phyloP scores from a whole-genome alignment of 2,888 invertebrate genomes.

The Ectemnius lituratus region DNA sequence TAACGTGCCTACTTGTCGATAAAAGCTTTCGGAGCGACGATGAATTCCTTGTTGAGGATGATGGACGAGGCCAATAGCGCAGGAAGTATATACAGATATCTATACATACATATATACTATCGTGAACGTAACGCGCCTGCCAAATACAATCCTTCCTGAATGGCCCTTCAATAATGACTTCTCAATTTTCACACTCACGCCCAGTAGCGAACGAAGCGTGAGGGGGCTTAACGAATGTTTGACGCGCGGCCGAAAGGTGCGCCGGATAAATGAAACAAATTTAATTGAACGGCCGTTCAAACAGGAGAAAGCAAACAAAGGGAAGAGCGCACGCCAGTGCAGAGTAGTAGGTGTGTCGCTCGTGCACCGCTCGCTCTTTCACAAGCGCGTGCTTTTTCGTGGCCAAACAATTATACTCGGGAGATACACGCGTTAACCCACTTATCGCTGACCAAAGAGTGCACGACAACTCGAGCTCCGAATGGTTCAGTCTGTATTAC shows the following conservation, averaged over 20 bases:
- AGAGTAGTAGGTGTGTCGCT: conserved; percentile 2
- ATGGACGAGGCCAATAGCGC: conserved; percentile 43
- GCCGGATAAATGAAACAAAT: conserved; percentile 24
- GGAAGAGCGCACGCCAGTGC: conserved; percentile 22
- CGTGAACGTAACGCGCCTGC: not conserved
- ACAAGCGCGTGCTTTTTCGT: conserved; percentile 38
- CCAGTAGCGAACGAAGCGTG: conserved; percentile 18
- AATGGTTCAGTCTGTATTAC: not conserved
- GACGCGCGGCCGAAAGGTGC: conserved; percentile 1
- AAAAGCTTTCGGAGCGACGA: conserved; percentile 46
- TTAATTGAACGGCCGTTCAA: conserved; percentile 41
- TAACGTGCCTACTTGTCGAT: conserved; percentile 31
- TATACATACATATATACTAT: not conserved
- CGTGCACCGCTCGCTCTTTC: conserved; percentile 26
- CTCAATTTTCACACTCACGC: conserved; percentile 30
- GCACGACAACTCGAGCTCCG: not conserved
- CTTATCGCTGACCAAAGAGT: conserved; percentile 38
- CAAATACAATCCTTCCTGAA: no score
- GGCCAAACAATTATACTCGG: conserved; percentile 42
- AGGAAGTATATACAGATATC: conserved; percentile 24
- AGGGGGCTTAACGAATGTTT: conserved; percentile 40
- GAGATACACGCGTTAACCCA: conserved; percentile 40
- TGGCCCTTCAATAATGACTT: not conserved
- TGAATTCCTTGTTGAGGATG: conserved; percentile 30
- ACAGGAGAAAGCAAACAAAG: conserved; percentile 42